Percentiles rank a stretch among this genome's conserved stretches.
phyloP scores from a whole-genome alignment of 1,140 invertebrate species.

The Leptonema lineaticorne region DNA sequence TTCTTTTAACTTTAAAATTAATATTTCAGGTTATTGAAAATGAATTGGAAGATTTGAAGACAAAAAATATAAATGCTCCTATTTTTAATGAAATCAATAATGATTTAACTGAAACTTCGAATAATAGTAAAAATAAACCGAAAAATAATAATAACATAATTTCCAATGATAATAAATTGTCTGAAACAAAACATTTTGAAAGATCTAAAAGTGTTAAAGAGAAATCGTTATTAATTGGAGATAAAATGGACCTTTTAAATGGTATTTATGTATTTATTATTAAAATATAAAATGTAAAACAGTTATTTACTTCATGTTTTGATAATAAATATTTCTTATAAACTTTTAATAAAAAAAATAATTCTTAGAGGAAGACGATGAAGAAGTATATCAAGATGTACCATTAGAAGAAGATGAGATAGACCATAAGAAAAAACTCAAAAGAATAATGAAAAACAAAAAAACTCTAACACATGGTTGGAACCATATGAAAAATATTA shows the following conservation, averaged over 20 bases:
- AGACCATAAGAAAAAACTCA: constrained; percentile 47
- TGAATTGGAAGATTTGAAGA: neutral
- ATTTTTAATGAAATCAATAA: constrained; percentile 28
- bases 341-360: no score
- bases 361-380: constrained; percentile 49
- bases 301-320: neutral
- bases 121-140: constrained; percentile 44
- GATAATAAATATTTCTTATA: neutral
- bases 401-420: constrained; percentile 52
- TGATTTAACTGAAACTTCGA: neutral
- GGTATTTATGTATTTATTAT: no score
- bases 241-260: constrained; percentile 52
- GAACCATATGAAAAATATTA: constrained; percentile 43
- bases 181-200: constrained; percentile 6
- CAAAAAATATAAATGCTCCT: constrained; percentile 6
- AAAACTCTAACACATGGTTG: constrained; percentile 43
- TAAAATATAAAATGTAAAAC: constrained; percentile 31
- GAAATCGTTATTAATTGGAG: constrained; percentile 44
- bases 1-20: neutral
- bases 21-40: neutral
- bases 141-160: constrained; percentile 38
- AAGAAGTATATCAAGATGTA: constrained; percentile 58
- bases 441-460: constrained; percentile 27
- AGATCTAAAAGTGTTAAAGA: constrained; percentile 3
- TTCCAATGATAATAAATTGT: constrained; percentile 11